Evolutionary conservation across 2,113 vertebrate genomes (phyloP), one percentile per base, ranked within the genome.

Genomic region (Scomber scombrus): DNA sequence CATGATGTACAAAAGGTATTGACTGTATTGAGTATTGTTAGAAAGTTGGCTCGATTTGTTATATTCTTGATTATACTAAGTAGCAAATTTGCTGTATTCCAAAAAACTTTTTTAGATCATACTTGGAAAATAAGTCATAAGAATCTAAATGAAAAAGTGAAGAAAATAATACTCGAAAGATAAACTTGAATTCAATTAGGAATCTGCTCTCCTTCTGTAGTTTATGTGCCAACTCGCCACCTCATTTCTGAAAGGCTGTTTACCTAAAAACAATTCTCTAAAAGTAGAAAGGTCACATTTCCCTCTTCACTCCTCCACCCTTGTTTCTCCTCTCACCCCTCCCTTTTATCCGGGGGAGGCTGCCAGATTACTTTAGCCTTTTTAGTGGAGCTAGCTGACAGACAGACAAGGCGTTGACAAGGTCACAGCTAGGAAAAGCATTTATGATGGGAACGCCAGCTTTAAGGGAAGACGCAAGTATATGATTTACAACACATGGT

Each of bases 321-420:
- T 87, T 84, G 80, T 89, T 88, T 83, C 74, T 65, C 70, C 71
- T 64, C 75, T 49, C 69, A 58, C 65, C 86, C 75, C 55, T 58
- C 52, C 75, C 50, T 75, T 79, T 94, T 92, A 90, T 91, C 91
- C 88, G 81, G 85, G 84, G 92, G 93, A 91, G 85, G 88, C 93
- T 95, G 93, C 95, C 93, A 97, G 96, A 97, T 96, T 96, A 95
- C 94, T 95, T 95, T 93, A 94, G 94, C 95, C 94, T 96, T 96
- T 91, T 96, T 95, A 96, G 94, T 90, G 91, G 90, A 91, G 93
- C 94, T 94, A 94, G 92, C 92, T 94, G 94, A 91, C 94, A 95
- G 94, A 95, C 23, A 2, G 91, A 89, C 85, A 77, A 82, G 73
- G 75, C 13, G 31, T 78, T 84, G 91, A 90, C 90, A 95, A 92